Base-by-base conservation (phyloP, 2,888 invertebrate species). In the Eilema depressum region DNA sequence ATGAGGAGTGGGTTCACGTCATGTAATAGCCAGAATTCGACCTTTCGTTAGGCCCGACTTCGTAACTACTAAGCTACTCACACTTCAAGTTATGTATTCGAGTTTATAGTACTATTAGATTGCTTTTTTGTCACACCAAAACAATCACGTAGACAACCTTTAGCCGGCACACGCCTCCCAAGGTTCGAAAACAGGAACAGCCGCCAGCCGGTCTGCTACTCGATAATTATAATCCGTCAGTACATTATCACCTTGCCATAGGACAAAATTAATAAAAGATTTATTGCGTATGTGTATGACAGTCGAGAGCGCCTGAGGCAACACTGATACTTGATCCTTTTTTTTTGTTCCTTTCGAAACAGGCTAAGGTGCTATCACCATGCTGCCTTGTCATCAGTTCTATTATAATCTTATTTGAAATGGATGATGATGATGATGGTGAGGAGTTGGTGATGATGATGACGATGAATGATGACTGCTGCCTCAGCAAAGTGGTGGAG, bases 161-260 rank as follows among this genome's bases (percentile, higher is more conserved):
- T 30, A 65, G 25, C 11, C 23, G 8, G 33, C 33, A 33, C 30
- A 57, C 3, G 33, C 23, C 30, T 17, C 20, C 56, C 70, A 66
- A 70, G 70, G 70, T 69, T 65, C 56, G 53, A 41, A 28, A 59
- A 64, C 68, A 70, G 65, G 69, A 65, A 67, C 60, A 70, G 26
- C 61, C 66, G 26, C n/a, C 47, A 61, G 59, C 25, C 56, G 37
- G 25, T 57, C 4, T 53, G 25, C 26, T 28, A 47, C 57, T 56
- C 8, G 8, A 53, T 33, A 61, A 66, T 66, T 62, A 68, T 11
- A 68, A 30, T 65, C 59, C 11, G 26, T 65, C 65, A 62, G 61
- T 60, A n/a, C 30, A 68, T 71, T 71, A 68, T 71, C 71, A 71
- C 71, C 71, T 71, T 71, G 71, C 56, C 25, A 62, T 56, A 62